These are phyloP conservation scores for Pogona vitticeps DNA, from an alignment of 2,113 vertebrate genomes.

Conservation along the genomic window DNA sequence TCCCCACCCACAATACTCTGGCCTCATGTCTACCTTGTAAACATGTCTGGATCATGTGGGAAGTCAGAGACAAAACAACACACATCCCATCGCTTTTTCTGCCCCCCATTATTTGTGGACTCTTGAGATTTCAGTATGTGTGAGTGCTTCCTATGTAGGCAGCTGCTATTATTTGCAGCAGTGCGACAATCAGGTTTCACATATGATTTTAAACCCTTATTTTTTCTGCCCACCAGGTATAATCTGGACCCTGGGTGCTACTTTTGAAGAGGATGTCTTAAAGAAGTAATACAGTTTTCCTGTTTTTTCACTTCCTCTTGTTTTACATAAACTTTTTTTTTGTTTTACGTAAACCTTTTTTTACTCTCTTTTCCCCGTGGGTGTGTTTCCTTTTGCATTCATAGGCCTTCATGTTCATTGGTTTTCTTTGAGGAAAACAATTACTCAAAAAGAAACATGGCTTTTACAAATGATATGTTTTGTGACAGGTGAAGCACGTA, in stretches of 20 bases:
- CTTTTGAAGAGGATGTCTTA: not conserved
- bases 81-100: not conserved
- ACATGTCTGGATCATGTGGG: not conserved
- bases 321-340: not conserved
- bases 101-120: not conserved
- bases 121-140: not conserved
- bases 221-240: not conserved
- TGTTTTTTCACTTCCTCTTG: not conserved
- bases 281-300: not conserved
- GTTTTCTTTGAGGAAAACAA: not conserved
- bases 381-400: not conserved
- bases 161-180: not conserved
- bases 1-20: not conserved
- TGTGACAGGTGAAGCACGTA: not conserved
- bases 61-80: too few species aligned
- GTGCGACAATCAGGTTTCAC: not conserved
- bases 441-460: not conserved
- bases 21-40: not conserved
- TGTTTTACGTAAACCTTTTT: not conserved
- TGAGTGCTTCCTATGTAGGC: not conserved
- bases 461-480: not conserved
- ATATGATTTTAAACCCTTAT: too few species aligned
- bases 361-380: not conserved
- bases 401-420: not conserved
- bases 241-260: too few species aligned